These are phyloP conservation scores for Sebastes schlegelii DNA, from an alignment of 2,113 vertebrate species.

Conservation along the genomic window DNA sequence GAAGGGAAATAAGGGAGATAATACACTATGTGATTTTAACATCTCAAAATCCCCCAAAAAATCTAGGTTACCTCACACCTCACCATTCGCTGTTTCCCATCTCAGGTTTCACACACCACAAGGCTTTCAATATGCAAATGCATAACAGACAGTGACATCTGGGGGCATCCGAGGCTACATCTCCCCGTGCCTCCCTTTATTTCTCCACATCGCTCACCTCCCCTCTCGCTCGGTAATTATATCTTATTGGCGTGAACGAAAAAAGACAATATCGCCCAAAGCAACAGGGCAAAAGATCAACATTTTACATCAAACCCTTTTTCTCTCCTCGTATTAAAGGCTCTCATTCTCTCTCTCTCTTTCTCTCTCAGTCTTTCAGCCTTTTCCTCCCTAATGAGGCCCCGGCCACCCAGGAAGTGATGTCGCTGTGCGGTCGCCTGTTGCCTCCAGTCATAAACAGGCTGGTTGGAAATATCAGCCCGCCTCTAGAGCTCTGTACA, in stretches of 20 bases:
- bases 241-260: constrained; percentile 19
- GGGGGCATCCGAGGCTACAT: neutral
- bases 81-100: neutral
- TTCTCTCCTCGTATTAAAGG: constrained; percentile 3
- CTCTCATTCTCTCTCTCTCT: constrained; percentile 7
- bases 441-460: constrained; percentile 66
- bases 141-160: neutral
- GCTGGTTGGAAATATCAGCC: constrained; percentile 70
- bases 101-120: neutral
- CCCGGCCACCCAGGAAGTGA: constrained; percentile 64
- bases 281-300: constrained; percentile 42
- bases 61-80: neutral
- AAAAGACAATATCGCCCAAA: constrained; percentile 25
- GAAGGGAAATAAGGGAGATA: neutral
- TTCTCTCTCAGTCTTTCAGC: constrained; percentile 35
- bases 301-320: constrained; percentile 30
- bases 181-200: neutral
- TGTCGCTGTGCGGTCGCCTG: constrained; percentile 52
- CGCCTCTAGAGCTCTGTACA: constrained; percentile 16
- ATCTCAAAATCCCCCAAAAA: neutral
- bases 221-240: constrained; percentile 9
- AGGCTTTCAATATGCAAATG: constrained; percentile 14
- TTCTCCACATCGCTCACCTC: constrained; percentile 2
- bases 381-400: constrained; percentile 67
- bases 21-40: neutral